Conservation (phyloP, 2,113 vertebrate genomes). For the Bufo bufo region DNA sequence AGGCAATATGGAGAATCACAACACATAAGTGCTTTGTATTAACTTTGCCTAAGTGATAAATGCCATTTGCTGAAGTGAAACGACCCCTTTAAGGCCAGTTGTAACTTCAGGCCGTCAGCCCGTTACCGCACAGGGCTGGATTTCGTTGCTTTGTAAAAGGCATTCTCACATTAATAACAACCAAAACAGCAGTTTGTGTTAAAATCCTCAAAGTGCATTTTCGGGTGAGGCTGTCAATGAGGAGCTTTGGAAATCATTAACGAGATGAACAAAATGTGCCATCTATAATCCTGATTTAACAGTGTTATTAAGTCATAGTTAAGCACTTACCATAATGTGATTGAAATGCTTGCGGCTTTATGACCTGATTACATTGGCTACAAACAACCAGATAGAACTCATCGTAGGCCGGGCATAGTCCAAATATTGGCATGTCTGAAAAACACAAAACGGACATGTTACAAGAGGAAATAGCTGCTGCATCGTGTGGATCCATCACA, state of each 20-base stretch:
- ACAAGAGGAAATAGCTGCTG: not conserved
- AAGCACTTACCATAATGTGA: constrained; percentile 96
- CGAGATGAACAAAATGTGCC: constrained; percentile 64
- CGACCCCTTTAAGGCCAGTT: too few species aligned
- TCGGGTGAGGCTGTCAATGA: constrained; percentile 61
- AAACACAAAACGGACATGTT: constrained; percentile 66
- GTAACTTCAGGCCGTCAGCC: too few species aligned
- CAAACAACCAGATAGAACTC: constrained; percentile 99
- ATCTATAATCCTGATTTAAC: constrained; percentile 71
- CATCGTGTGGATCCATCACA: not conserved
- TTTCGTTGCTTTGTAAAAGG: not conserved
- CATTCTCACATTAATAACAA: not conserved
- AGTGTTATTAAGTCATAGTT: constrained; percentile 70
- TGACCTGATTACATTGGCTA: constrained; percentile 96
- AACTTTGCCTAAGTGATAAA: too few species aligned
- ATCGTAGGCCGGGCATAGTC: constrained; percentile 96
- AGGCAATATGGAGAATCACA: too few species aligned
- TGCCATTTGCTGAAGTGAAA: too few species aligned
- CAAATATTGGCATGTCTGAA: constrained; percentile 98
- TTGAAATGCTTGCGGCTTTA: constrained; percentile 99
- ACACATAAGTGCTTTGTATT: too few species aligned
- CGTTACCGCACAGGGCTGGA: not conserved
- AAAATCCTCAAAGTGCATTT: constrained; percentile 61
- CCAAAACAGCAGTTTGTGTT: constrained; percentile 29
- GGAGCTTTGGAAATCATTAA: constrained; percentile 55